Conservation (phyloP, 1,140 invertebrate species). For the Potamilus streckersoni region DNA sequence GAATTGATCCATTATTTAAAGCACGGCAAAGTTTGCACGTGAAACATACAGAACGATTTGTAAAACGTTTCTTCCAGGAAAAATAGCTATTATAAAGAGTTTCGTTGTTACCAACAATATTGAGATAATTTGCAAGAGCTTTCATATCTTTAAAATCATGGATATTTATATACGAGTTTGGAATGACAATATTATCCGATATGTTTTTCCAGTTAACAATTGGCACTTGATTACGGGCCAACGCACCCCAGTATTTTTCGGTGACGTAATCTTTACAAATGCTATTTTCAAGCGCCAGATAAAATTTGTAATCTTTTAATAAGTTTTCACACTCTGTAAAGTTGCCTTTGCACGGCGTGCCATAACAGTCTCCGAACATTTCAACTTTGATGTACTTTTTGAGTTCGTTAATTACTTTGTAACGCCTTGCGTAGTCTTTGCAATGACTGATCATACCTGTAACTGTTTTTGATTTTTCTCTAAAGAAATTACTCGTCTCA, state of each 20-base stretch:
- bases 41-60: no score
- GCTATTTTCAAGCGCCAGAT: slow-evolving; percentile 62
- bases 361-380: slow-evolving; percentile 35
- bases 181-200: slow-evolving; percentile 7
- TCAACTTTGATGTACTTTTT: slow-evolving; percentile 72
- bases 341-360: slow-evolving; percentile 32
- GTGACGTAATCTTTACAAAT: slow-evolving; percentile 63
- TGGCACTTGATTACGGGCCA: slow-evolving; percentile 40
- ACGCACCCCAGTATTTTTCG: slow-evolving; percentile 60
- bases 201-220: slow-evolving; percentile 30
- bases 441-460: slow-evolving; percentile 77
- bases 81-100: slow-evolving; percentile 11
- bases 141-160: slow-evolving; percentile 7
- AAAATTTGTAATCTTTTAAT: slow-evolving; percentile 88
- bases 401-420: slow-evolving; percentile 71
- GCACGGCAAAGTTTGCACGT: no score
- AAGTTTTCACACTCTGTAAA: slow-evolving; percentile 33
- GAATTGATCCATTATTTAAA: no score
- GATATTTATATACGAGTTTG: slow-evolving; percentile 10
- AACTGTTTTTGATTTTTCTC: slow-evolving; percentile 63
- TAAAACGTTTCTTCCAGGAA: background rate
- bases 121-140: background rate
- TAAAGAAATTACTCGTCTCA: slow-evolving; percentile 26
- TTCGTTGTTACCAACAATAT: slow-evolving; percentile 4
- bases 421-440: slow-evolving; percentile 69